Evolutionary conservation across 2,797 vertebrate species (phyloP).

Genomic region (Varecia variegata): DNA sequence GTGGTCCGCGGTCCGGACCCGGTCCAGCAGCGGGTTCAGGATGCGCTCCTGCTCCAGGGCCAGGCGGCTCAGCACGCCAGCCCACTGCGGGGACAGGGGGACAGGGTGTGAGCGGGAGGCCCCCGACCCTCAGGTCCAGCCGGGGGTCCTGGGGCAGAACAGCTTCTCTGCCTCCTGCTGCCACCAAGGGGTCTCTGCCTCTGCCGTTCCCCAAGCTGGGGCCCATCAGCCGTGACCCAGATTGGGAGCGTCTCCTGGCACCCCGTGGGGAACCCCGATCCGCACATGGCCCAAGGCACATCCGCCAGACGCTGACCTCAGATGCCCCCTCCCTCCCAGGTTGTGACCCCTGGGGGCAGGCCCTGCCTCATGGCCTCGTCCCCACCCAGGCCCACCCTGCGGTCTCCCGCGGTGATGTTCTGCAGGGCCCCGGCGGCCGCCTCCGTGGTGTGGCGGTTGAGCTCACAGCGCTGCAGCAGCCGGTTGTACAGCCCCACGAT

Average conservation of each 20-base stretch:
- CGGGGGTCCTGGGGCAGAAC: neutral
- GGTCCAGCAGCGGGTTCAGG: slow-evolving; percentile 89
- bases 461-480: slow-evolving; percentile 88
- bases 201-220: neutral
- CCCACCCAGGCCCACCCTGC: slow-evolving; percentile 85
- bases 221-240: neutral
- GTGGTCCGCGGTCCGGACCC: slow-evolving; percentile 85
- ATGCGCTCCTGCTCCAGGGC: slow-evolving; percentile 92
- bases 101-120: neutral
- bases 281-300: neutral
- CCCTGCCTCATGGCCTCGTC: too few species aligned
- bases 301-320: neutral
- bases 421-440: slow-evolving; percentile 94
- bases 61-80: slow-evolving; percentile 89
- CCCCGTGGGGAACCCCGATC: neutral
- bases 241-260: neutral
- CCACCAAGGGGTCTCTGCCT: neutral
- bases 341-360: too few species aligned
- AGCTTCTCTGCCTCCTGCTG: neutral
- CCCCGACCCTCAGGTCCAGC: too few species aligned
- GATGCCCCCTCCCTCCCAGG: neutral
- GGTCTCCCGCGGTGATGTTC: slow-evolving; percentile 96
- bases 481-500: slow-evolving; percentile 89
- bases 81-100: slow-evolving; percentile 91
- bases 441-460: slow-evolving; percentile 92